Evolutionary conservation across 2,888 invertebrate species (phyloP), one percentile per base, ranked within the genome.

Genomic region (Aporophyla nigra): DNA sequence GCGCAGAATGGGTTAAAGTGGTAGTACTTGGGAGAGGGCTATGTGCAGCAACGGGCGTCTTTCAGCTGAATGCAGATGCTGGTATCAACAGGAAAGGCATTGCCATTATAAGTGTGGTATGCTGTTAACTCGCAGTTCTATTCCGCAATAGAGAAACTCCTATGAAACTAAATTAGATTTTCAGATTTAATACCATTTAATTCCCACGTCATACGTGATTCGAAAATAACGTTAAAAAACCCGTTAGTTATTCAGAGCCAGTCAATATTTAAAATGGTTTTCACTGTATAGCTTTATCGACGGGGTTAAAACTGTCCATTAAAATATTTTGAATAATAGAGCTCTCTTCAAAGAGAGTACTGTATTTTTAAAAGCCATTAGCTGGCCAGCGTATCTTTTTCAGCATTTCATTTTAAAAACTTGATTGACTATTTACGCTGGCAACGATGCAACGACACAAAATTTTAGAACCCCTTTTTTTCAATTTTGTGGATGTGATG

Each of bases 281-380:
- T 74, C 77, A 79, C 77, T 74, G 79, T 76, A 86, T 83, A 83
- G 66, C 83, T 84, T 77, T 80, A 83, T 84, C 73, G 71, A 77
- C 76, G 78, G 67, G 76, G 78, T 85, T 80, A 90, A 90, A 91
- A 87, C 85, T 88, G 85, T 89, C 91, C 91, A 93, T 93, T 93
- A 91, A 92, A 89, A 92, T 91, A 89, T 92, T 90, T 90, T 93
- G 90, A 93, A 93, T 93, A 93, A 92, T 92, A 92, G 74, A 93
- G 82, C 77, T 86, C 80, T 80, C 73, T 73, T 90, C 90, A 89
- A 89, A 91, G 90, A 89, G 90, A 89, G 89, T 83, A 85, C 81
- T 90, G 83, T 91, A 89, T 93, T 92, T 94, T 92, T 92, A 91
- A 92, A 92, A 92, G 88, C 92, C 90, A 93, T 93, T 93, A 93